Conservation (phyloP, 1,140 invertebrate genomes). For the Drosophila rufa region DNA sequence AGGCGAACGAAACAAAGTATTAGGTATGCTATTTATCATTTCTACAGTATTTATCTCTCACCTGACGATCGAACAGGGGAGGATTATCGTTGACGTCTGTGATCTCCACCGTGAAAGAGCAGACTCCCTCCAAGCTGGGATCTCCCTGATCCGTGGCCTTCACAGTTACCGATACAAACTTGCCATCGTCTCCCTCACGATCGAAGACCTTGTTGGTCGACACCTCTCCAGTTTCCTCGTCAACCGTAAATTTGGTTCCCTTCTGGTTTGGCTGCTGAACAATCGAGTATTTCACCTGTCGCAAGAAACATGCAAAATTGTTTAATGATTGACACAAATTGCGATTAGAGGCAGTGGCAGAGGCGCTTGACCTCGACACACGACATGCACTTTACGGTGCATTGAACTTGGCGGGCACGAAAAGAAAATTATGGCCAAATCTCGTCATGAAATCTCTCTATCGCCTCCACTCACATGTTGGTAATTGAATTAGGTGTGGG, state of each 20-base stretch:
- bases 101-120: conserved; percentile 98
- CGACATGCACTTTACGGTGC: conserved; percentile 58
- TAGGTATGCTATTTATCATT: neutral
- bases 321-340: conserved; percentile 69
- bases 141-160: conserved; percentile 99
- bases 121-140: conserved; percentile 96
- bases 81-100: conserved; percentile 98
- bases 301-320: conserved; percentile 56
- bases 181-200: conserved; percentile 97
- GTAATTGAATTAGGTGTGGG: conserved; percentile 62
- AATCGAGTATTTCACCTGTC: conserved; percentile 94
- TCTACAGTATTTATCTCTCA: conserved; percentile 81
- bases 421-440: conserved; percentile 50
- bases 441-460: conserved; percentile 58
- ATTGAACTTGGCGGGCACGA: conserved; percentile 65
- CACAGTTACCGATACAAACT: conserved; percentile 97
- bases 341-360: conserved; percentile 32
- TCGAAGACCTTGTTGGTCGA: conserved; percentile 98
- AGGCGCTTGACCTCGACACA: conserved; percentile 44
- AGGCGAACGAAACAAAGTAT: conserved; percentile 44
- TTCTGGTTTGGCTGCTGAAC: conserved; percentile 98
- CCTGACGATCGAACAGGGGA: conserved; percentile 97
- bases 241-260: conserved; percentile 97
- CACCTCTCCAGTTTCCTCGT: conserved; percentile 97
- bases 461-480: conserved; percentile 20